Percentiles rank a stretch among this genome's conserved stretches.
Conservation (phyloP, 2,113 vertebrate genomes). For the Notarius lentiginosus region DNA sequence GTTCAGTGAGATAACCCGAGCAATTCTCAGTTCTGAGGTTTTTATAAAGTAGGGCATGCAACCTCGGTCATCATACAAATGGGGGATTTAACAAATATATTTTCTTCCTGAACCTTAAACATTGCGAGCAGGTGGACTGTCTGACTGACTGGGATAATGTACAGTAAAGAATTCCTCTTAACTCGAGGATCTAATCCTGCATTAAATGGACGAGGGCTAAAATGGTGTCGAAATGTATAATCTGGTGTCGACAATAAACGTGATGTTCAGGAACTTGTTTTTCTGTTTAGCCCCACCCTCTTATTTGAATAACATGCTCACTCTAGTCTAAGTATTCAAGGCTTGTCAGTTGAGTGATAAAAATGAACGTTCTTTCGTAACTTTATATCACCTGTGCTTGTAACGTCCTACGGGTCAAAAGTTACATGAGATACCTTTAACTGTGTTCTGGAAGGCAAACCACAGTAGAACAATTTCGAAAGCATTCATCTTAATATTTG, state of each 20-base stretch:
- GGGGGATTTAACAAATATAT: background rate
- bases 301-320: background rate
- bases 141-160: background rate
- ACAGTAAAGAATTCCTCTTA: background rate
- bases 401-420: background rate
- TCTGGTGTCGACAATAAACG: background rate
- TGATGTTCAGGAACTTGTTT: background rate
- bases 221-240: background rate
- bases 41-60: background rate
- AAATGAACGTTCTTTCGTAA: background rate
- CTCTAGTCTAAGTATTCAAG: background rate
- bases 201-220: background rate
- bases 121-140: background rate
- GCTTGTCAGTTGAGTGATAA: background rate
- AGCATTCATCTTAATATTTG: background rate
- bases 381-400: background rate
- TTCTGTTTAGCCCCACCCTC: background rate
- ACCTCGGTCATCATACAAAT: background rate
- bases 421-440: background rate
- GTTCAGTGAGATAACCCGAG: background rate
- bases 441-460: background rate
- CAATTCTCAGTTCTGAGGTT: background rate
- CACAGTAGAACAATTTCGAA: background rate
- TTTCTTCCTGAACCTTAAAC: background rate
- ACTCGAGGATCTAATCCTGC: background rate